Evolutionary conservation across 2,888 invertebrate species (phyloP), one percentile per base, ranked within the genome.

Genomic region (Choristoneura rosaceana): DNA sequence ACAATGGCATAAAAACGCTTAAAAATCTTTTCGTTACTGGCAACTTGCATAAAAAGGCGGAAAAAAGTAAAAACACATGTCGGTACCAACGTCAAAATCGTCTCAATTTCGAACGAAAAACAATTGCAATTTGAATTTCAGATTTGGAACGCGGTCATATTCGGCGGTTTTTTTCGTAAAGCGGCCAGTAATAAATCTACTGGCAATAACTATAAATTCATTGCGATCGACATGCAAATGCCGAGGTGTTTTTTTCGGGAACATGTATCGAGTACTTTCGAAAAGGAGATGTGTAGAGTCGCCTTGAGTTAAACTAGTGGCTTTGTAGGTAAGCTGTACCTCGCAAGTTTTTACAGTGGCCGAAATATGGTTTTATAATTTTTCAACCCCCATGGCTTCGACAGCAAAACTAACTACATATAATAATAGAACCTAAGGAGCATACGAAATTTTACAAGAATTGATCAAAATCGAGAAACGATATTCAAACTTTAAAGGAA

Each of bases 171-270:
- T 93, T 93, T 93, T 91, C 87, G 87, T 78, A 89, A 90, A 88
- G 88, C 84, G 87, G 87, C 83, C 80, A 80, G 79, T 86, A 91
- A 94, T 94, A 94, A 94, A 94, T 94, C 94, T 91, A 82, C 76
- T 77, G 77, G 91, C 93, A 93, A 94, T 94, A 94, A 94, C 93
- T 82, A 94, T 94, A 94, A 94, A 94, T 94, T 94, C 93, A 93
- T 94, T 93, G 93, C 90, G 81, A 92, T 93, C 91, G 94, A 92
- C 94, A 94, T 94, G 94, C 93, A 93, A 94, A 94, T 93, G 93
- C 87, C 81, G 81, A 82, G 80, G 82, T 87, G 82, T 87, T 90
- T 92, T 92, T 93, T 93, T 92, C 86, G 86, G 87, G 87, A 87
- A 83, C 86, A 81, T 86, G 83, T 82, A 87, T 86, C 85, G 80